phyloP scores from a whole-genome alignment of 2,797 vertebrate species.

The Crypturellus tataupa region DNA sequence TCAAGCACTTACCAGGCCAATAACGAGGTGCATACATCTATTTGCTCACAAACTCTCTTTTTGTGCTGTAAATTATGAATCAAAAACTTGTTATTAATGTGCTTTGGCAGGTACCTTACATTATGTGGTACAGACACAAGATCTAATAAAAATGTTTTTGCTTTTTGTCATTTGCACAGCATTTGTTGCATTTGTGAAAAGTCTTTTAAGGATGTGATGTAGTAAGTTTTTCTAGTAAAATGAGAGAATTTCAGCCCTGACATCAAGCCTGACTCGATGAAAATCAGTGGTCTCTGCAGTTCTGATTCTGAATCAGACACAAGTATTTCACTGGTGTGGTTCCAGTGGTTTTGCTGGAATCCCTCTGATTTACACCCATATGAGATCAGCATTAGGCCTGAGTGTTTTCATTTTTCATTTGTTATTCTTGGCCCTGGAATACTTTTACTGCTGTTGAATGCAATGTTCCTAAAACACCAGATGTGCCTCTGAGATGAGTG shows the following conservation, averaged over 20 bases:
- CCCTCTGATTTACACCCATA: conserved; percentile 68
- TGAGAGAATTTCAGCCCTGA: conserved; percentile 30
- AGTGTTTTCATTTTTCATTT: conserved; percentile 66
- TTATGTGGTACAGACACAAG: neutral
- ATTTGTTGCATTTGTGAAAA: neutral
- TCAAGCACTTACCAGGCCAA: neutral
- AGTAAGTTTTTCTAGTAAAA: neutral
- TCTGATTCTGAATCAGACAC: conserved; percentile 17
- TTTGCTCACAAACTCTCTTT: neutral
- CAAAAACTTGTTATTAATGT: neutral
- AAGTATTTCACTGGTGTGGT: conserved; percentile 45
- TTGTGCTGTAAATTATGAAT: conserved; percentile 8
- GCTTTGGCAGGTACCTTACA: neutral
- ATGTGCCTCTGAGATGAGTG: conserved; percentile 49
- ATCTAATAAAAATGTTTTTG: neutral
- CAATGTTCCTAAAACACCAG: conserved; percentile 74
- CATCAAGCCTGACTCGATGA: neutral
- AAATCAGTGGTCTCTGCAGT: conserved; percentile 9
- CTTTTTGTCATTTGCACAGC: neutral
- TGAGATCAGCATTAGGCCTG: conserved; percentile 66
- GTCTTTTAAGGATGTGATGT: conserved; percentile 3
- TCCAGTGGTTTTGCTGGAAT: conserved; percentile 61
- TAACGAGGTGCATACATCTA: neutral
- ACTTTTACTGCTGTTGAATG: conserved; percentile 63
- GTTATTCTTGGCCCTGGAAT: conserved; percentile 58